phyloP scores from a whole-genome alignment of 1,140 invertebrate genomes.

The Nasonia longicornis region DNA sequence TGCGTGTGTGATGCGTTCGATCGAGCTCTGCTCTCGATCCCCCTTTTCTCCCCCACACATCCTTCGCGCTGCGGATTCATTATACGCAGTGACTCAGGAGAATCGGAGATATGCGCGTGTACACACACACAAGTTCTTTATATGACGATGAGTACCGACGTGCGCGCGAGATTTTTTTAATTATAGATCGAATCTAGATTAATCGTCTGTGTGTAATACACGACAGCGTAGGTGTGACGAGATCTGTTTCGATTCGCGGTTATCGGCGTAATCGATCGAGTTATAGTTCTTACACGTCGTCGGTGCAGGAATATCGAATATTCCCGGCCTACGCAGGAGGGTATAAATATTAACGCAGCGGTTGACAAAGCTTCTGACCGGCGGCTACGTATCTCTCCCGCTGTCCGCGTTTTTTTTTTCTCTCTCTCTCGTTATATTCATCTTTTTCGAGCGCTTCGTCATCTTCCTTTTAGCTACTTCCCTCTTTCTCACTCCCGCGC shows the following conservation, averaged over 20 bases:
- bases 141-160: not conserved
- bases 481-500: not conserved
- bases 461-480: not conserved
- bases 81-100: slow-evolving; percentile 34
- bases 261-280: too few species aligned
- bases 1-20: not conserved
- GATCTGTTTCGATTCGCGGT: too few species aligned
- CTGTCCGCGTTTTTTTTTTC: not conserved
- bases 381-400: too few species aligned
- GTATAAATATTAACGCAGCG: too few species aligned
- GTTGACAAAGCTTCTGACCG: too few species aligned
- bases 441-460: slow-evolving; percentile 14
- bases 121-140: not conserved
- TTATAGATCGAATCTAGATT: not conserved
- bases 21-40: slow-evolving; percentile 15
- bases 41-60: not conserved
- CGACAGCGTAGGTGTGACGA: too few species aligned
- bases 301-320: too few species aligned
- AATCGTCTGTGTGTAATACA: too few species aligned
- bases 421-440: slow-evolving; percentile 18
- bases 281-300: too few species aligned
- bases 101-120: not conserved
- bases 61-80: slow-evolving; percentile 21
- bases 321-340: too few species aligned
- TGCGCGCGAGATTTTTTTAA: not conserved